phyloP scores from a whole-genome alignment of 2,888 invertebrate genomes.

The Sesia bembeciformis region DNA sequence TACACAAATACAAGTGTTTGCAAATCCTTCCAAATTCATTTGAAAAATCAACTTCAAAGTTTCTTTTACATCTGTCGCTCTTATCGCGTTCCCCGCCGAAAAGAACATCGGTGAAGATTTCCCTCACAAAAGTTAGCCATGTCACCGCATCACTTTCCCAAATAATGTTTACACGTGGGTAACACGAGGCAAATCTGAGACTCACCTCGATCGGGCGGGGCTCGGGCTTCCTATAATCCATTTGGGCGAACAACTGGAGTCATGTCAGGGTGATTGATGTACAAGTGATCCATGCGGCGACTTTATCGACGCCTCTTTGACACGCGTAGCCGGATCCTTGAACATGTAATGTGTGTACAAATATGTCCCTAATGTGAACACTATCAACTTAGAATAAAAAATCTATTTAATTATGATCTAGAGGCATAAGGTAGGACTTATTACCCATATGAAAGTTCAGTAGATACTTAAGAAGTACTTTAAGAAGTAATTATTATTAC shows the following conservation, averaged over 20 bases:
- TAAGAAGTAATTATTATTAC: no score
- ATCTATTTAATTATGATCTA: no score
- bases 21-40: background rate
- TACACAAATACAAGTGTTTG: background rate
- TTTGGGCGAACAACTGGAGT: constrained; percentile 68
- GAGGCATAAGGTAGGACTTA: no score
- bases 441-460: no score
- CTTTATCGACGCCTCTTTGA: constrained; percentile 56
- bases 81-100: constrained; percentile 1
- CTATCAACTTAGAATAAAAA: background rate
- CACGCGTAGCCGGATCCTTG: constrained; percentile 27
- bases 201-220: constrained; percentile 29
- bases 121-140: constrained; percentile 38
- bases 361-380: constrained; percentile 5
- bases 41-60: background rate
- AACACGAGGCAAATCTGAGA: constrained; percentile 57
- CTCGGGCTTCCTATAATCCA: constrained; percentile 67
- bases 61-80: background rate
- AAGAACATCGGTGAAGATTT: constrained; percentile 36
- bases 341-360: constrained; percentile 35
- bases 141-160: constrained; percentile 58
- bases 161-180: constrained; percentile 61
- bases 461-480: no score
- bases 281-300: constrained; percentile 48
- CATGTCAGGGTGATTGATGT: constrained; percentile 70